Conservation (phyloP, 2,888 invertebrate genomes). For the Anthophora plumipes region DNA sequence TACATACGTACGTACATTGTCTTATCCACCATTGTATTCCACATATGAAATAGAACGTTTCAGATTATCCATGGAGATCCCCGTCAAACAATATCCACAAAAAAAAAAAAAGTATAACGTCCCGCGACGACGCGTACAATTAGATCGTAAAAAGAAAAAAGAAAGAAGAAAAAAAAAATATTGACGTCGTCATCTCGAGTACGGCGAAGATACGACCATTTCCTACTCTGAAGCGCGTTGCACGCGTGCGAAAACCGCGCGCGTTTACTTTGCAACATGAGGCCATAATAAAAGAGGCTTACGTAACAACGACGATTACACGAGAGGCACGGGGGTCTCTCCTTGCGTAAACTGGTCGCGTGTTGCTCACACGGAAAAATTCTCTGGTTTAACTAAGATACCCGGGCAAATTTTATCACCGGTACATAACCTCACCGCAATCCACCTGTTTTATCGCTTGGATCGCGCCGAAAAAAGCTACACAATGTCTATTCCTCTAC, state of each 20-base stretch:
- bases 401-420: slow-evolving; percentile 38
- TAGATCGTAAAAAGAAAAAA: neutral
- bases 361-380: slow-evolving; percentile 41
- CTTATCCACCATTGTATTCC: neutral
- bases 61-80: neutral
- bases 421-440: slow-evolving; percentile 28
- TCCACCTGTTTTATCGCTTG: slow-evolving; percentile 25
- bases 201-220: neutral
- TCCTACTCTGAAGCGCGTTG: neutral
- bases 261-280: slow-evolving; percentile 20
- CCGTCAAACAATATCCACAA: neutral
- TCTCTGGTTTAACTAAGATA: slow-evolving; percentile 10
- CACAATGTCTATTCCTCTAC: neutral
- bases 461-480: slow-evolving; percentile 29
- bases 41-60: neutral
- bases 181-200: neutral
- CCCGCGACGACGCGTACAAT: neutral
- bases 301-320: slow-evolving; percentile 47
- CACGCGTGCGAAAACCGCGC: slow-evolving; percentile 28
- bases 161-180: neutral
- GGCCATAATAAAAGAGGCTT: slow-evolving; percentile 46
- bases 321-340: slow-evolving; percentile 8
- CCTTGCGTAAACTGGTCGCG: slow-evolving; percentile 47
- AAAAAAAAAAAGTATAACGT: neutral
- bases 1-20: neutral